Conservation (phyloP, 2,113 vertebrate species). For the Seriola dumerili region DNA sequence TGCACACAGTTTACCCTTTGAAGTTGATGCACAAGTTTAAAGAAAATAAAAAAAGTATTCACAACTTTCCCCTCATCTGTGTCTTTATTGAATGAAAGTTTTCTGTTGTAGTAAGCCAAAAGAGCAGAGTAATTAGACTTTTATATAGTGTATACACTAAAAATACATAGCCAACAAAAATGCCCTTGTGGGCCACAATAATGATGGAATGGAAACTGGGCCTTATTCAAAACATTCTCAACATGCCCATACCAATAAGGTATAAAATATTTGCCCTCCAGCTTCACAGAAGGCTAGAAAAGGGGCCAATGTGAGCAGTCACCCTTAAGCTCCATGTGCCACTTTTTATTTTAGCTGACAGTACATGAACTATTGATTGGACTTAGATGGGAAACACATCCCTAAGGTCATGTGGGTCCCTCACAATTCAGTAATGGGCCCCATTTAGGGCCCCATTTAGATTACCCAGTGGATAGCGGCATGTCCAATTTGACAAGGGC, state of each 20-base stretch:
- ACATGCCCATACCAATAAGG: too few species aligned
- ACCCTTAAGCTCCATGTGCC: too few species aligned
- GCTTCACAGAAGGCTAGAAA: neutral
- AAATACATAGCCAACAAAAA: too few species aligned
- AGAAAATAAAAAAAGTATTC: slow-evolving; percentile 83
- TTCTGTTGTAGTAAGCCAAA: too few species aligned
- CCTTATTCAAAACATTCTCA: neutral
- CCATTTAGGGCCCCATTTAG: neutral
- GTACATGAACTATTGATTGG: neutral
- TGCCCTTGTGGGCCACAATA: neutral
- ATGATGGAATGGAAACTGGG: neutral
- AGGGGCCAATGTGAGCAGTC: neutral
- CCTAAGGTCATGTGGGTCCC: neutral
- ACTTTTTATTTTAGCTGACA: neutral
- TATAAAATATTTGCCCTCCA: too few species aligned
- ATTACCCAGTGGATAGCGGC: neutral
- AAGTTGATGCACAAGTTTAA: slow-evolving; percentile 95
- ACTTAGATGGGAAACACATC: neutral
- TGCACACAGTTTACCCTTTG: slow-evolving; percentile 97
- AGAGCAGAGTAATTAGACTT: too few species aligned
- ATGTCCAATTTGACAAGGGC: neutral
- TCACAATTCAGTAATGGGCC: neutral
- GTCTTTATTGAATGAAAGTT: slow-evolving; percentile 24
- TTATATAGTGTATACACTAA: too few species aligned
- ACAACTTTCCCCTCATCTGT: slow-evolving; percentile 62